Conservation (phyloP, 2,888 invertebrate species). For the Drosophila merina region DNA sequence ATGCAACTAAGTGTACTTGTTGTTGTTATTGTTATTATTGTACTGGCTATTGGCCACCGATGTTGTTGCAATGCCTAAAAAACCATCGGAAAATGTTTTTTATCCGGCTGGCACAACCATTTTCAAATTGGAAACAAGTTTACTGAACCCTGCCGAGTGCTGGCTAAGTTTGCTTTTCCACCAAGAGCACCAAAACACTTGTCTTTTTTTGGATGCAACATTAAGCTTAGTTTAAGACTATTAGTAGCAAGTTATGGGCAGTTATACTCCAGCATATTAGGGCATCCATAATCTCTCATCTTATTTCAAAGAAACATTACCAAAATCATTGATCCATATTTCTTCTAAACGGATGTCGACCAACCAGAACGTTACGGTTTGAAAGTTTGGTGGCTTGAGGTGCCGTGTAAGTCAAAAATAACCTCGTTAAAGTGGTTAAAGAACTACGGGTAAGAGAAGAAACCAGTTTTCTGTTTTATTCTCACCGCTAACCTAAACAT, state of each 20-base stretch:
- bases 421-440: slow-evolving; percentile 19
- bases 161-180: slow-evolving; percentile 22
- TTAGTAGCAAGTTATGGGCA: too few species aligned
- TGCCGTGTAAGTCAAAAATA: slow-evolving; percentile 27
- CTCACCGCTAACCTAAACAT: slow-evolving; percentile 7
- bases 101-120: slow-evolving; percentile 37
- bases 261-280: background rate
- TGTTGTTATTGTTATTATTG: slow-evolving; percentile 7
- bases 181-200: slow-evolving; percentile 35
- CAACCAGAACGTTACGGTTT: slow-evolving; percentile 29
- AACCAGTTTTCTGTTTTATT: slow-evolving; percentile 20
- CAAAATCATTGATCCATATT: slow-evolving; percentile 23
- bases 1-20: slow-evolving; percentile 37
- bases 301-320: too few species aligned
- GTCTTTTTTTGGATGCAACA: slow-evolving; percentile 12
- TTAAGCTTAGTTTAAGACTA: background rate
- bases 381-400: slow-evolving; percentile 17
- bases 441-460: slow-evolving; percentile 14
- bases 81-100: slow-evolving; percentile 43
- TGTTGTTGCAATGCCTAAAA: slow-evolving; percentile 39
- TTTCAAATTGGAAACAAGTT: slow-evolving; percentile 42
- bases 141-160: slow-evolving; percentile 30
- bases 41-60: slow-evolving; percentile 1
- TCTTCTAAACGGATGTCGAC: slow-evolving; percentile 10
- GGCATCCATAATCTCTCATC: too few species aligned